Conservation (phyloP, 2,888 invertebrate genomes). For the Drosophila pseudotalamancana region DNA sequence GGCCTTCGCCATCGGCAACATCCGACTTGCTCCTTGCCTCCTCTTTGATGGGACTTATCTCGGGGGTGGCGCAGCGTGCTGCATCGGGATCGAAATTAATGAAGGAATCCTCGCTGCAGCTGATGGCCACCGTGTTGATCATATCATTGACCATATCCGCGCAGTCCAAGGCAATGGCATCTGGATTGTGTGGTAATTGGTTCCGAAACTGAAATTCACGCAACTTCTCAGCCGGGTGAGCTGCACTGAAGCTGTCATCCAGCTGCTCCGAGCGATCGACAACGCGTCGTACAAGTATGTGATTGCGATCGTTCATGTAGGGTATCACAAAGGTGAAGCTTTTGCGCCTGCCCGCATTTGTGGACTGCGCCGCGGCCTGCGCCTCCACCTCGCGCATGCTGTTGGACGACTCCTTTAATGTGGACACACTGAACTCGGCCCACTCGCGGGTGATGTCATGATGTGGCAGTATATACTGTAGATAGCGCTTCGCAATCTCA, state of each 20-base stretch:
- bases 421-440: constrained; percentile 84
- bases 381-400: constrained; percentile 55
- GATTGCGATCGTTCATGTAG: constrained; percentile 86
- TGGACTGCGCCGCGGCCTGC: constrained; percentile 60
- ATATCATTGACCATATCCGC: constrained; percentile 85
- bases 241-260: constrained; percentile 65
- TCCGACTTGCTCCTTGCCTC: constrained; percentile 27
- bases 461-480: constrained; percentile 82
- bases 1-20: not conserved
- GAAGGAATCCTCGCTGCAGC: constrained; percentile 86
- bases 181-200: constrained; percentile 38
- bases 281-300: constrained; percentile 85
- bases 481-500: constrained; percentile 82
- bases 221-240: constrained; percentile 41
- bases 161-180: constrained; percentile 62
- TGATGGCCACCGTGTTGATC: constrained; percentile 87
- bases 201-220: constrained; percentile 74
- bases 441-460: constrained; percentile 83
- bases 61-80: constrained; percentile 6
- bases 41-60: constrained; percentile 28
- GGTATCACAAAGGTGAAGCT: constrained; percentile 86
- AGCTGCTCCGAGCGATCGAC: constrained; percentile 82
- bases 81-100: constrained; percentile 70
- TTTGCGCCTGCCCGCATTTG: constrained; percentile 55
- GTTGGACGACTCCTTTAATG: constrained; percentile 60